phyloP scores from a whole-genome alignment of 2,888 invertebrate genomes.

The Acrocera orbiculus region DNA sequence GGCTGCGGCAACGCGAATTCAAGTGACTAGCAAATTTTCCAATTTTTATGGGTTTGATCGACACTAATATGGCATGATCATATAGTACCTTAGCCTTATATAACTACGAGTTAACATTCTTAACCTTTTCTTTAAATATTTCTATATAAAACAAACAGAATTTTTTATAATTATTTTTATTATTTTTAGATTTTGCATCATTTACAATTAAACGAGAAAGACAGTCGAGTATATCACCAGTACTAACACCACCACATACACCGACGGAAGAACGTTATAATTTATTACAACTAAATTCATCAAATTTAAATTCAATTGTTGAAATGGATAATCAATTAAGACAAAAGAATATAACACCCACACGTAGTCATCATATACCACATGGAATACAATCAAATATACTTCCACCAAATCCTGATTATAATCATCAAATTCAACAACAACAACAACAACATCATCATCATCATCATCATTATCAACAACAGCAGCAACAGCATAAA shows the following conservation, averaged over 20 bases:
- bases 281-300: slow-evolving; percentile 1
- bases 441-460: slow-evolving; percentile 5
- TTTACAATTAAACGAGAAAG: slow-evolving; percentile 44
- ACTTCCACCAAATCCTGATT: slow-evolving; percentile 1
- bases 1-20: no score
- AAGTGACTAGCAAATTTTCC: no score
- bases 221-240: slow-evolving; percentile 36
- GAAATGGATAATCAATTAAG: slow-evolving; percentile 17
- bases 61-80: no score
- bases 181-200: slow-evolving; percentile 36
- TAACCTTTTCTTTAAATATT: no score
- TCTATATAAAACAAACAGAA: no score
- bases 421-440: slow-evolving; percentile 1
- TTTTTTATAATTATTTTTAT: slow-evolving; percentile 1
- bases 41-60: no score
- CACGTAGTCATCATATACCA: background rate
- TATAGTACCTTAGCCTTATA: no score
- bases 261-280: slow-evolving; percentile 39
- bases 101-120: no score
- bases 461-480: slow-evolving; percentile 10
- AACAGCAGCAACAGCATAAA: slow-evolving; percentile 14
- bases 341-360: background rate
- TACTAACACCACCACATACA: slow-evolving; percentile 56
- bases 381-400: background rate
- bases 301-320: slow-evolving; percentile 14